phyloP scores from a whole-genome alignment of 2,797 vertebrate species.

The Melanotaenia boesemani region DNA sequence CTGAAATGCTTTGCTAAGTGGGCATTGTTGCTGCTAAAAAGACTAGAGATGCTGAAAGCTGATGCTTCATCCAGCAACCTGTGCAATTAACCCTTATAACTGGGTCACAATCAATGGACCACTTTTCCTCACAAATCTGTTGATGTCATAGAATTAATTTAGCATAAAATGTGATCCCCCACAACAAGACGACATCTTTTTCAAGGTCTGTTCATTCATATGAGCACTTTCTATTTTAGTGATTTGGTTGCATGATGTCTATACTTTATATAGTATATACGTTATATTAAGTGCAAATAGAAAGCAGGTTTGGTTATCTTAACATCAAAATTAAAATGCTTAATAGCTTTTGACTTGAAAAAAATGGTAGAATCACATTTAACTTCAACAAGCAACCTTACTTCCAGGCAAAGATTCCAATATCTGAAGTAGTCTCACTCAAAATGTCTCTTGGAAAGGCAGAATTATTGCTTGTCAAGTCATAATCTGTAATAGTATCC shows the following conservation, averaged over 20 bases:
- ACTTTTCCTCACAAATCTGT: background rate
- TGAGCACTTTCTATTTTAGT: background rate
- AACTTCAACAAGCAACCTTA: background rate
- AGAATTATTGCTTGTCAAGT: no score
- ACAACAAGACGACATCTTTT: background rate
- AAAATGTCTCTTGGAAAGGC: no score
- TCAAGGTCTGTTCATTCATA: slow-evolving; percentile 7
- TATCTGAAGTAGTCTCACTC: no score
- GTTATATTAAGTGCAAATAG: background rate
- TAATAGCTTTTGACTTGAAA: background rate
- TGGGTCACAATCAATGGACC: slow-evolving; percentile 7
- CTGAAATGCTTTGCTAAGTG: slow-evolving; percentile 47
- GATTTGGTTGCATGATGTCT: background rate
- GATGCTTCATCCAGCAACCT: slow-evolving; percentile 15
- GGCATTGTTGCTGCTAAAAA: slow-evolving; percentile 18
- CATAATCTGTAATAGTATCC: no score
- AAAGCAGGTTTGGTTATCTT: background rate
- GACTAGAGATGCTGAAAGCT: slow-evolving; percentile 4
- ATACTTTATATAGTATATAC: background rate
- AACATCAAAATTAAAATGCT: background rate
- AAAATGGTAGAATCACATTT: background rate
- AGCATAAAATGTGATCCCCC: background rate
- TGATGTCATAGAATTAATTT: background rate
- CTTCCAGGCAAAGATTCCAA: no score
- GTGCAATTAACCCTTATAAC: slow-evolving; percentile 29